These are phyloP conservation scores for Phyllostomus hastatus DNA, from an alignment of 2,113 vertebrate genomes.

Conservation along the genomic window DNA sequence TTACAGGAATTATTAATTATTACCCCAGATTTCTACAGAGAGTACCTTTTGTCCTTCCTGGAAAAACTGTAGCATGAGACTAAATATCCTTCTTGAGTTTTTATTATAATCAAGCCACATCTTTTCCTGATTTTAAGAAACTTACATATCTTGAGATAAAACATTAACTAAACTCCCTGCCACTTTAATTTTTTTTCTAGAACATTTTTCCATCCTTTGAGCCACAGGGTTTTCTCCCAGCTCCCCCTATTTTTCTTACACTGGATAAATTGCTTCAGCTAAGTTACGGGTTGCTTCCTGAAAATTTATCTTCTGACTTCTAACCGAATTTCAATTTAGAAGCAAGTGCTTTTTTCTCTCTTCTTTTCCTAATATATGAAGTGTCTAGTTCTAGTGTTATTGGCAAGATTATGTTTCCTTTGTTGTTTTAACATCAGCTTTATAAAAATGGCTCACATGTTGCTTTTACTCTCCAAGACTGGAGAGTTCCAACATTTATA, in stretches of 20 bases:
- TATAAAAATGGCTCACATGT: not conserved
- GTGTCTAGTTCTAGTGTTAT: not conserved
- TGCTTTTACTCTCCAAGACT: not conserved
- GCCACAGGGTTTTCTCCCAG: not conserved
- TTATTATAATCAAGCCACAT: conserved; percentile 14
- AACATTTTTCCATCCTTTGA: not conserved
- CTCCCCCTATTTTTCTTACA: not conserved
- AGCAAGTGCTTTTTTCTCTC: not conserved
- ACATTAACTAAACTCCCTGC: not conserved
- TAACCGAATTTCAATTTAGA: conserved; percentile 9
- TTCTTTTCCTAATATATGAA: not conserved
- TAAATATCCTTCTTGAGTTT: conserved; percentile 41
- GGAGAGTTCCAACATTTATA: conserved; percentile 32
- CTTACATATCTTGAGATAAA: not conserved
- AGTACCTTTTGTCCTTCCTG: not conserved
- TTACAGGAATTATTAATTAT: conserved; percentile 47
- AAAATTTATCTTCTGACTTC: conserved; percentile 36
- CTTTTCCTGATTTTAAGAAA: not conserved
- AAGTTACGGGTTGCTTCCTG: not conserved
- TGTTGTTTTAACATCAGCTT: conserved; percentile 51
- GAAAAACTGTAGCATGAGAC: not conserved
- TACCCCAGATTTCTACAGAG: not conserved
- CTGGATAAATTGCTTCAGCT: conserved; percentile 2
- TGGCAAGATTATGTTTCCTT: conserved; percentile 39
- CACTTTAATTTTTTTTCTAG: not conserved